Evolutionary conservation across 1,140 invertebrate species (phyloP).

Genomic region (Dolichoris vasculosae): DNA sequence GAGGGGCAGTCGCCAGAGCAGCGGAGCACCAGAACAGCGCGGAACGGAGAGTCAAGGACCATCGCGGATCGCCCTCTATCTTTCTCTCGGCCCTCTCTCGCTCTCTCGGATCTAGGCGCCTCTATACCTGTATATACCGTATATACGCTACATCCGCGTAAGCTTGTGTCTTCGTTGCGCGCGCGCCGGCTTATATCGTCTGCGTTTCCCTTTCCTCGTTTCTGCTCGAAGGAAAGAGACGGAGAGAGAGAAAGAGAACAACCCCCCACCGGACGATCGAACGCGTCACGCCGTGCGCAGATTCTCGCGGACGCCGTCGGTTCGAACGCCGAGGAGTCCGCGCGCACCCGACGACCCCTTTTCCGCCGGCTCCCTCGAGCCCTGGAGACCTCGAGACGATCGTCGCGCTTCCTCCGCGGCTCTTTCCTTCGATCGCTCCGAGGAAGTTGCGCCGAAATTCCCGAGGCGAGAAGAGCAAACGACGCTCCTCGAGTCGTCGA

Average conservation of each 20-base stretch:
- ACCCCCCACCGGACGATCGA: background rate
- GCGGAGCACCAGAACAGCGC: background rate
- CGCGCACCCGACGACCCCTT: background rate
- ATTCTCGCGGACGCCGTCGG: background rate
- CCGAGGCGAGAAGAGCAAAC: no score
- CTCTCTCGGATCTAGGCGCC: background rate
- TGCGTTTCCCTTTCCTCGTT: background rate
- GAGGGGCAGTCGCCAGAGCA: background rate
- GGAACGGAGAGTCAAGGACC: slow-evolving; percentile 19
- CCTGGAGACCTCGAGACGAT: no score
- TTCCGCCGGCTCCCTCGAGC: no score
- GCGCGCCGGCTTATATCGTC: background rate
- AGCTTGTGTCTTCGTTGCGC: background rate
- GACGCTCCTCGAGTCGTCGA: no score
- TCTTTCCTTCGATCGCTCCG: no score
- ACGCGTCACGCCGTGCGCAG: background rate
- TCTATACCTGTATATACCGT: background rate
- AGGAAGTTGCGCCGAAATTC: no score
- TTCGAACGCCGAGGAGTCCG: background rate
- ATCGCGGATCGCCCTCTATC: slow-evolving; percentile 3
- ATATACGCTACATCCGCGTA: background rate
- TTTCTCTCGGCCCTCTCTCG: background rate
- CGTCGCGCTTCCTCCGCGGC: no score
- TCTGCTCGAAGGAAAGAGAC: background rate
- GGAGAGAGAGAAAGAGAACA: background rate